Conservation (phyloP, 92 coral and sea anemone species). For the Porites rus region DNA sequence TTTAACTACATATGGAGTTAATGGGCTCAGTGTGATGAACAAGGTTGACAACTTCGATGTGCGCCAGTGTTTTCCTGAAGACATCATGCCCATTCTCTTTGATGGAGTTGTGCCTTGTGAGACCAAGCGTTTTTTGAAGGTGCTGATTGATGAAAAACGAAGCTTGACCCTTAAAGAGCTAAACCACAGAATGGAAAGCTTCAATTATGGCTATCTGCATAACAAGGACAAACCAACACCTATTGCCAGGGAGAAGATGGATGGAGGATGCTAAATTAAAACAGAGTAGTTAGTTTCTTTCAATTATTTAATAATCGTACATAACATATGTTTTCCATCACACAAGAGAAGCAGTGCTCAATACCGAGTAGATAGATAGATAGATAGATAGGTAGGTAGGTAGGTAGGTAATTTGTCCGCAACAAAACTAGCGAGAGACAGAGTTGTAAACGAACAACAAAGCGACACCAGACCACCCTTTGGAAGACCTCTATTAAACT, state of each 20-base stretch:
- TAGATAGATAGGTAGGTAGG: no score
- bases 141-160: conserved; percentile 44
- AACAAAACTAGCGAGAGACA: no score
- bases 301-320: no score
- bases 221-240: conserved; percentile 57
- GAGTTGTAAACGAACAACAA: no score
- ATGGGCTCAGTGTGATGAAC: conserved; percentile 33
- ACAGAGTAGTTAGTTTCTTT: conserved; percentile 45
- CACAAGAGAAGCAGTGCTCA: no score
- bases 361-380: no score
- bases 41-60: conserved; percentile 38
- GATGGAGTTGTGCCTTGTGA: conserved; percentile 60
- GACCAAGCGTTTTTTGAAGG: conserved; percentile 37
- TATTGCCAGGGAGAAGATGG: conserved; percentile 47
- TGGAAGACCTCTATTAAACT: no score
- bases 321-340: no score
- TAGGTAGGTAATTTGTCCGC: no score
- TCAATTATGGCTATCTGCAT: conserved; percentile 60
- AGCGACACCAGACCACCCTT: no score
- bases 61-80: conserved; percentile 53
- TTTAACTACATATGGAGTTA: conserved; percentile 39
- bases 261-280: conserved; percentile 49
- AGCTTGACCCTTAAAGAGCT: conserved; percentile 38
- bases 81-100: conserved; percentile 50
- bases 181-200: conserved; percentile 39